Percentiles rank a stretch among this genome's conserved stretches.
Conservation (phyloP, 1,140 invertebrate genomes). For the Bathynomus jamesi region DNA sequence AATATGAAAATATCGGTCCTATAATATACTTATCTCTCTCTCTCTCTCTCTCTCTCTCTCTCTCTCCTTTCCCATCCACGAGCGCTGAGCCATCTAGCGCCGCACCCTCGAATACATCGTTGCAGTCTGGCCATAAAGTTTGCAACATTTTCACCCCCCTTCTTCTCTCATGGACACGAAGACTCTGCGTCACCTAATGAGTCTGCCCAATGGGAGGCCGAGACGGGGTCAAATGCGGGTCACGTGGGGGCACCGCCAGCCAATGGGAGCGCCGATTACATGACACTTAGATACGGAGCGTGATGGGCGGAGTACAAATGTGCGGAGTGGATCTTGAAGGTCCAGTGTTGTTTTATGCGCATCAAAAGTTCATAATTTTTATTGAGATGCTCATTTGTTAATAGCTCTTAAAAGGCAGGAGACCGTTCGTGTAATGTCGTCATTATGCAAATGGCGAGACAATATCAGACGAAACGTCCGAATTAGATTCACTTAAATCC, state of each 20-base stretch:
- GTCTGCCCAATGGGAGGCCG: not conserved
- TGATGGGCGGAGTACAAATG: not conserved
- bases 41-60: no score
- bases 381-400: not conserved
- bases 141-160: not conserved
- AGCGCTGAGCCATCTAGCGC: no score
- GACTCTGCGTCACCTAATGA: not conserved
- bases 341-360: not conserved
- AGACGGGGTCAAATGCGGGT: not conserved
- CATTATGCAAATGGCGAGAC: slow-evolving; percentile 1
- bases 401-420: not conserved
- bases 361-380: slow-evolving; percentile 2
- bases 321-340: not conserved
- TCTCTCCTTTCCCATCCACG: no score
- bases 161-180: not conserved
- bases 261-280: not conserved
- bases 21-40: no score
- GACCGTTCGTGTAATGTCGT: not conserved
- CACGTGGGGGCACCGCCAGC: not conserved
- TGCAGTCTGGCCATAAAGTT: not conserved
- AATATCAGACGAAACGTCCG: no score
- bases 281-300: not conserved
- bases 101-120: not conserved
- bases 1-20: no score
- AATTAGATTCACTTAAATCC: no score